Evolutionary conservation across 2,113 vertebrate genomes (phyloP).

Genomic region (Microtus ochrogaster): DNA sequence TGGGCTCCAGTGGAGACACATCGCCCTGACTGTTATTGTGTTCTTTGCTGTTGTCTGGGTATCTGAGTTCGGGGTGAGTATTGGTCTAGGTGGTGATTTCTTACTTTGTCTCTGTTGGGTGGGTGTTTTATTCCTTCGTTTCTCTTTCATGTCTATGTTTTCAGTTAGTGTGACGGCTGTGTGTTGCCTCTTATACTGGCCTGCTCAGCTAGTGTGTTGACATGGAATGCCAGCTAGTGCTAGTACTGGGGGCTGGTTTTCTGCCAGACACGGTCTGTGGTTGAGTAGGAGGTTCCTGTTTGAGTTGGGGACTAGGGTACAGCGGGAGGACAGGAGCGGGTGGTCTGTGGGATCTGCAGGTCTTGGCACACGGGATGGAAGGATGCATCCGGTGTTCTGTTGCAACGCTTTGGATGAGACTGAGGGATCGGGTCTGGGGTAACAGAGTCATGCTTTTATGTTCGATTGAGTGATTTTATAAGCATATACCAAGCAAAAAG

Average conservation of each 20-base stretch:
- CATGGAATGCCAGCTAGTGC: not conserved
- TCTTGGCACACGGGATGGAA: not conserved
- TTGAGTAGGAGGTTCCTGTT: not conserved
- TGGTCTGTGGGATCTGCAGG: not conserved
- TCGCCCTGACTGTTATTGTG: not conserved
- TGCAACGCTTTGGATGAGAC: not conserved
- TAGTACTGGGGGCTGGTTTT: not conserved
- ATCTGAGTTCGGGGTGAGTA: not conserved
- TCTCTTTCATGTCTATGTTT: not conserved
- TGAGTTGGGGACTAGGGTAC: not conserved
- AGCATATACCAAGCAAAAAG: not conserved
- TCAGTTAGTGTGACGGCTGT: not conserved
- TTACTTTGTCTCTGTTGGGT: no score
- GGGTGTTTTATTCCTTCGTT: not conserved
- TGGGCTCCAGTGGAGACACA: not conserved
- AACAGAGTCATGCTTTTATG: not conserved
- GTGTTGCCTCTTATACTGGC: not conserved
- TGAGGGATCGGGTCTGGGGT: no score
- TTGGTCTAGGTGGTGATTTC: not conserved
- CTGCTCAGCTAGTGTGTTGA: not conserved
- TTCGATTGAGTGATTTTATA: not conserved
- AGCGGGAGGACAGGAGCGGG: not conserved
- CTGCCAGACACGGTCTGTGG: not conserved
- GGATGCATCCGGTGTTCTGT: not conserved
- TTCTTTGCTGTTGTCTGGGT: not conserved